phyloP scores from a whole-genome alignment of 2,888 invertebrate species.

The Oscheius onirici region DNA sequence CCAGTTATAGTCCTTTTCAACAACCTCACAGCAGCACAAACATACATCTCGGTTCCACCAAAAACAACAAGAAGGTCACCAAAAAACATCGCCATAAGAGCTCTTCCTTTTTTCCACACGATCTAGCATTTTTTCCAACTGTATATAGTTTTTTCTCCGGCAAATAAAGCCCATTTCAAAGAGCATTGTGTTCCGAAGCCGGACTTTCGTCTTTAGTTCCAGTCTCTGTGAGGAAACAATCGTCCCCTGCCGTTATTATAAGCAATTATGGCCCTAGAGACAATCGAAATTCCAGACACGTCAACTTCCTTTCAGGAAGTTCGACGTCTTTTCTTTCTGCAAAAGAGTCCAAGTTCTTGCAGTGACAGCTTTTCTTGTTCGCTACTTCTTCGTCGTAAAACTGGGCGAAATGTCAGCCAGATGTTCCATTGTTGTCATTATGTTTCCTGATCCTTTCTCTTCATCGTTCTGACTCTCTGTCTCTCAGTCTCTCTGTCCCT shows the following conservation, averaged over 20 bases:
- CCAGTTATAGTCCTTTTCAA: slow-evolving; percentile 23
- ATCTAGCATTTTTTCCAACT: neutral
- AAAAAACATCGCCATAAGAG: neutral
- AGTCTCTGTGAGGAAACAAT: slow-evolving; percentile 21
- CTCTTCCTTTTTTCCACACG: neutral
- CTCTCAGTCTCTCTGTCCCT: neutral
- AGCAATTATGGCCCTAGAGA: slow-evolving; percentile 23
- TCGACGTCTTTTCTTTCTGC: neutral
- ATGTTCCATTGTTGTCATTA: too few species aligned
- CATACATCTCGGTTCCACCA: slow-evolving; percentile 21
- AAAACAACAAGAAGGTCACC: slow-evolving; percentile 7
- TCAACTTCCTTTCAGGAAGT: neutral
- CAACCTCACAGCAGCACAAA: neutral
- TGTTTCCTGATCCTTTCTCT: too few species aligned
- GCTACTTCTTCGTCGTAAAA: too few species aligned
- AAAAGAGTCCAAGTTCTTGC: too few species aligned
- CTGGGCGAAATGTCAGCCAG: too few species aligned
- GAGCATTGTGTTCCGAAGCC: neutral
- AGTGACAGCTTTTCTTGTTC: too few species aligned
- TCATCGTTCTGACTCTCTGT: neutral
- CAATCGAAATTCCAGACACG: slow-evolving; percentile 22
- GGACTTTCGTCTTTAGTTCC: slow-evolving; percentile 16
- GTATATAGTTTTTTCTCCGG: neutral
- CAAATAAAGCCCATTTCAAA: neutral
- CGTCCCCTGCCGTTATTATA: slow-evolving; percentile 27